Evolutionary conservation across 2,113 vertebrate genomes (phyloP), one percentile per base, ranked within the genome.

Genomic region (Nycticryphes semicollaris): DNA sequence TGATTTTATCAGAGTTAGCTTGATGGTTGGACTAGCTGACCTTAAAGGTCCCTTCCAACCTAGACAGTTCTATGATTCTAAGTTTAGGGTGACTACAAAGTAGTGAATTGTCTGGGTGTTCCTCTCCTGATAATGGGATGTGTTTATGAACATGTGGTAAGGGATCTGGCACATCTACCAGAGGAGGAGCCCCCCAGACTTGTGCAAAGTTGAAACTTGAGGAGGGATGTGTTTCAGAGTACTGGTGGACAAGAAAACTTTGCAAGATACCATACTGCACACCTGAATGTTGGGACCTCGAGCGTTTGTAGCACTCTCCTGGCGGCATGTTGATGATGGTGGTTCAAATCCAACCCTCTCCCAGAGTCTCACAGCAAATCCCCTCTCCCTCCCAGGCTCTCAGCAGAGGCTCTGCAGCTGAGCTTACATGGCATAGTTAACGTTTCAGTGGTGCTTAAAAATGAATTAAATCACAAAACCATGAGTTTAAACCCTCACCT

Each of bases 281-380:
- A 20, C 18, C 3, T 4, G 33, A 78, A 7, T 19, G 12, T 41
- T 1, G 3, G 25, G 23, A 21, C 48, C 66, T 62, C 30, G 22
- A 43, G 43, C 3, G 16, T 59, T 63, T 76, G 8, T 37, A 30
- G 51, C 10, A 14, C 30, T 70, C 28, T 59, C 35, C 51, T 7
- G 13, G 31, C 2, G 4, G 53, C 43, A 43, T 0, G 0, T 48
- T 3, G 51, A 20, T 56, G 31, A 21, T 6, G 48, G 50, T 5
- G 1, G 3, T 35, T 27, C 64, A 69, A 72, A 72, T 45, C 48
- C 23, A 75, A n/a, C 75, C 28, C 13, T 54, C 31, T 14, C 45
- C 15, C 14, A 7, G 22, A 48, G 21, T 15, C 39, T 60, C 76
- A 45, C 2, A 70, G 72, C 33, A 87, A 64, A 79, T 30, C 19